phyloP scores from a whole-genome alignment of 2,113 vertebrate species.

The Enhydra lutris region DNA sequence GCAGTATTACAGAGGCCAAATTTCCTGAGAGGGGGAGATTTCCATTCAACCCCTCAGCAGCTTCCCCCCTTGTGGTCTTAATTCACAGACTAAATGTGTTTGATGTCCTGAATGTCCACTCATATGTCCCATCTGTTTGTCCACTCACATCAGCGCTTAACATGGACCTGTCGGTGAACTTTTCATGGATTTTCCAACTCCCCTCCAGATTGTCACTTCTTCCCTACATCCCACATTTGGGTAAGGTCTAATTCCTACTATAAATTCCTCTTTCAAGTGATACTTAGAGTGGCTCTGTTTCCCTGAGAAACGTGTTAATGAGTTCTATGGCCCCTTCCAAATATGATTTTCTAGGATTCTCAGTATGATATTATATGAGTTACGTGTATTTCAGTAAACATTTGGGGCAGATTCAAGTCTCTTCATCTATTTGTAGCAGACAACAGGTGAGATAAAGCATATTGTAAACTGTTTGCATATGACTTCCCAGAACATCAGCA shows the following conservation, averaged over 20 bases:
- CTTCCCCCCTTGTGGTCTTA: neutral
- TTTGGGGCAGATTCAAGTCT: neutral
- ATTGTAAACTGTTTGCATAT: neutral
- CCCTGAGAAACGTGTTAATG: neutral
- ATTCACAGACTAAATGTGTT: neutral
- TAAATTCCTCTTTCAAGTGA: neutral
- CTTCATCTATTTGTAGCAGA: neutral
- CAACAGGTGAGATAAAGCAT: slow-evolving; percentile 18
- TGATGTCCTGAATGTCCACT: neutral
- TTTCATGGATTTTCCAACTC: neutral
- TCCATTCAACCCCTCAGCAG: neutral
- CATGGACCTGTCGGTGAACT: neutral
- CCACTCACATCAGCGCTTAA: neutral
- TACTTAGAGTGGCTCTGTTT: neutral
- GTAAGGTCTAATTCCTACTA: neutral
- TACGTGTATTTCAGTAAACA: neutral
- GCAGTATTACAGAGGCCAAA: neutral
- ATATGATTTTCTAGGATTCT: neutral
- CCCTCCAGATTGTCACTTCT: neutral
- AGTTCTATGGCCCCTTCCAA: neutral
- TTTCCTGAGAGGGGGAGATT: neutral
- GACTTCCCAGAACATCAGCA: slow-evolving; percentile 60
- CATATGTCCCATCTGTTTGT: neutral
- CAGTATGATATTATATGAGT: neutral
- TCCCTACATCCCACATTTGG: neutral